Evolutionary conservation across 1,140 invertebrate genomes (phyloP).

Genomic region (Sitobion miscanthi): DNA sequence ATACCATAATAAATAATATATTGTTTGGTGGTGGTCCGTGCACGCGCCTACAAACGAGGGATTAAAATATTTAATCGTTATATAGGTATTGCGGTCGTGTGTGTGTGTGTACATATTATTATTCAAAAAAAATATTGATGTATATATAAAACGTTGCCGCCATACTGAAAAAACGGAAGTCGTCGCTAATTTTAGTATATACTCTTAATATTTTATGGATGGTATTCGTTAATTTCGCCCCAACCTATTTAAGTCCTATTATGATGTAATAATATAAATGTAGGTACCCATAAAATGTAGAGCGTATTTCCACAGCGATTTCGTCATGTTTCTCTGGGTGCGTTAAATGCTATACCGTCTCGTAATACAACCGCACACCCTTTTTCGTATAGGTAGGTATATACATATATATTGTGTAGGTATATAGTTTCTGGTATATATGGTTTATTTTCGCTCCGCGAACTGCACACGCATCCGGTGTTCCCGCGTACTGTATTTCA

Average conservation of each 20-base stretch:
- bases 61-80: background rate
- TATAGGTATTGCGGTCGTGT: background rate
- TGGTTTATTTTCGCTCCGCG: too few species aligned
- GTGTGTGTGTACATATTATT: background rate
- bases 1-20: background rate
- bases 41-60: background rate
- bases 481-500: background rate
- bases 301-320: background rate
- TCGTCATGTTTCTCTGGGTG: background rate
- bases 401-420: too few species aligned
- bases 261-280: too few species aligned
- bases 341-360: background rate
- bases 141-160: background rate
- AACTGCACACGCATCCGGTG: background rate
- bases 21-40: background rate
- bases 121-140: background rate
- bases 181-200: background rate
- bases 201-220: too few species aligned
- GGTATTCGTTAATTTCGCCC: background rate
- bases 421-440: too few species aligned
- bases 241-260: background rate
- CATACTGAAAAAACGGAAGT: background rate
- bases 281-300: background rate
- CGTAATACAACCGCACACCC: background rate
- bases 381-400: background rate